These are phyloP conservation scores for Echinarachnius parma DNA, from an alignment of 53 echinoderm and acorn worm species.

Conservation along the genomic window DNA sequence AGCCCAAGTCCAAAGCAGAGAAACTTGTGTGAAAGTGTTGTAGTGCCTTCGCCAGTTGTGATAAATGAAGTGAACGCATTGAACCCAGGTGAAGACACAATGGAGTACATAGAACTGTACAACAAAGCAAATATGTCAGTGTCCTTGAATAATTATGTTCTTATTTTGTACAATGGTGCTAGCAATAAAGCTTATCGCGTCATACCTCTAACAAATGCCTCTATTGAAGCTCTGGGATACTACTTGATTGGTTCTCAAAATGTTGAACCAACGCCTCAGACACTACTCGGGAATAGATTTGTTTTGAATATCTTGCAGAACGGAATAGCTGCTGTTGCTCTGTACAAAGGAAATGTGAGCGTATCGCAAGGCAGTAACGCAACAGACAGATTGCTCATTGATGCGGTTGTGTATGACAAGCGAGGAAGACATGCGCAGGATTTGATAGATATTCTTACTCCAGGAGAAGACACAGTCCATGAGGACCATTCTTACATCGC, in stretches of 20 bases:
- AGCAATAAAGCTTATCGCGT: conserved; percentile 64
- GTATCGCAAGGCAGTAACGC: conserved; percentile 48
- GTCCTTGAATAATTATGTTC: conserved; percentile 57
- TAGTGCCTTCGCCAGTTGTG: conserved; percentile 39
- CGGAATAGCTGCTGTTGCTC: conserved; percentile 73
- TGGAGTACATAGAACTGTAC: conserved; percentile 79
- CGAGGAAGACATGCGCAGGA: conserved; percentile 48
- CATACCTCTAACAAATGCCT: conserved; percentile 44
- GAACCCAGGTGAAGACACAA: conserved; percentile 56
- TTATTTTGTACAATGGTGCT: conserved; percentile 82
- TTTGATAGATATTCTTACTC: conserved; percentile 60
- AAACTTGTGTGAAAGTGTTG: conserved; percentile 11
- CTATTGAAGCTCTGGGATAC: conserved; percentile 45
- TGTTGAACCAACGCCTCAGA: conserved; percentile 61
- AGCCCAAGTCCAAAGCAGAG: not conserved
- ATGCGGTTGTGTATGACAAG: conserved; percentile 85
- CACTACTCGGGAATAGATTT: conserved; percentile 27
- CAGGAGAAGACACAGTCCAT: conserved; percentile 59
- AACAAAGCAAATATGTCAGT: conserved; percentile 57
- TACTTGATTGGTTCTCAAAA: conserved; percentile 66
- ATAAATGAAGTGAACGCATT: conserved; percentile 88
- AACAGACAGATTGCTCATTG: conserved; percentile 65
- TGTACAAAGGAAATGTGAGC: conserved; percentile 52
- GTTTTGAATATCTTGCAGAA: conserved; percentile 69
- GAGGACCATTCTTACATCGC: conserved; percentile 49